Evolutionary conservation across 2,113 vertebrate species (phyloP), one percentile per base, ranked within the genome.

Genomic region (Prietella phreatophila): DNA sequence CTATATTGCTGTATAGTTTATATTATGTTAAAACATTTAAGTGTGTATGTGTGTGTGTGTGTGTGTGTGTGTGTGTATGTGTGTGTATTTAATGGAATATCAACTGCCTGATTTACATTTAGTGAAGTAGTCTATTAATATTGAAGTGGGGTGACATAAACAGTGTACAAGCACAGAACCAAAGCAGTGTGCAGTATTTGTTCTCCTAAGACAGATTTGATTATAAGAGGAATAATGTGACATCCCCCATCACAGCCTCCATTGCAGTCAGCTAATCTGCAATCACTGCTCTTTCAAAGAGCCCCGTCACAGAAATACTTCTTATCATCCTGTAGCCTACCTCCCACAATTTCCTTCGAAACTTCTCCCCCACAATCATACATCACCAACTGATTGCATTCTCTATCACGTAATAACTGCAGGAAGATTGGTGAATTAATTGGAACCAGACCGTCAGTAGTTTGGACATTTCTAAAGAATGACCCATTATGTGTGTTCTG

Each of bases 391-490:
- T 56, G 65, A 87, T 80, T 88, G 87, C 75, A 61, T 88, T 58
- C 50, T 56, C 73, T 55, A 63, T 79, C 50, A 53, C 61, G 69
- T 85, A 67, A 65, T 84, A 84, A 88, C 73, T 36, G 61, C 36
- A 55, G 85, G 78, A 88, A 76, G 67, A 89, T 87, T 10, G 19
- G 81, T 76, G 63, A 75, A 89, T 89, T 90, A 82, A 79, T 89
- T 87, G 20, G 39, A 60, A 85, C 78, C 9, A 30, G 76, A 73
- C 78, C 85, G 55, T 89, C 89, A 85, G 87, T 85, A 65, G 83
- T 87, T 88, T 88, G 85, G 78, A 19, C 65, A 71, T 76, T 73
- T 58, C 58, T 91, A 89, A 89, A 88, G 86, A 85, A 90, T 91
- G 87, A 83, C 78, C 84, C 89, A 87, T 91, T 89, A 91, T 86